Evolutionary conservation across 2,888 invertebrate species (phyloP), one percentile per base, ranked within the genome.

Genomic region (Pocota personata): DNA sequence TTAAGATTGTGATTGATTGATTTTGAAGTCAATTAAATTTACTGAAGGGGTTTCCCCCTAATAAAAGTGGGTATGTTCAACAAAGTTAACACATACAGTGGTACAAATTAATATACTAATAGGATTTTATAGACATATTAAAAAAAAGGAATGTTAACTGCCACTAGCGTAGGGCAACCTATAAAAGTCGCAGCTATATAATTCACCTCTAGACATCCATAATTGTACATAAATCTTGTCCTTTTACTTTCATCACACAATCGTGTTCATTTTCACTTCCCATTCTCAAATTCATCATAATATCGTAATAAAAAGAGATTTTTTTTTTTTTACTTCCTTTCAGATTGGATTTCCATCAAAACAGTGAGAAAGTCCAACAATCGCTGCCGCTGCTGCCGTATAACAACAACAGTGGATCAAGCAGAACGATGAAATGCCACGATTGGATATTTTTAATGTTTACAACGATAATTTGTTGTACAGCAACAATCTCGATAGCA

Each of bases 371-470:
- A 73, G 83, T 57, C 60, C n/a, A 64, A 55, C 69, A 64, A 57
- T 76, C 69, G 64, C 30, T 14, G 19, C 48, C 66, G 37, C 21
- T 46, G 10, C 64, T 52, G 60, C 60, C 52, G 75, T 40, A 43
- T 40, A 46, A 32, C 32, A 3, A 43, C 62, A 69, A 75, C 75
- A 72, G 86, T 66, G 82, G 86, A 86, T 82, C 82, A 82, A 86
- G 72, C 86, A 77, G 80, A 86, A 86, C 86, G 82, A 86, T 86
- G 86, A 86, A 86, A 86, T 77, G 82, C 77, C 86, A 82, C 82
- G 82, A 86, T 73, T 86, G 86, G 86, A 77, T 86, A 82, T 86
- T 82, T 86, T 77, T 86, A 55, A 48, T 86, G 46, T 82, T 86
- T 67, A 86, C 86, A 76, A 77, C 86, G 82, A 86, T 86, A 82